Percentiles rank a stretch among this genome's conserved stretches.
These are phyloP conservation scores for Melanotaenia duboulayi DNA, from an alignment of 2,113 vertebrate species.

Conservation along the genomic window DNA sequence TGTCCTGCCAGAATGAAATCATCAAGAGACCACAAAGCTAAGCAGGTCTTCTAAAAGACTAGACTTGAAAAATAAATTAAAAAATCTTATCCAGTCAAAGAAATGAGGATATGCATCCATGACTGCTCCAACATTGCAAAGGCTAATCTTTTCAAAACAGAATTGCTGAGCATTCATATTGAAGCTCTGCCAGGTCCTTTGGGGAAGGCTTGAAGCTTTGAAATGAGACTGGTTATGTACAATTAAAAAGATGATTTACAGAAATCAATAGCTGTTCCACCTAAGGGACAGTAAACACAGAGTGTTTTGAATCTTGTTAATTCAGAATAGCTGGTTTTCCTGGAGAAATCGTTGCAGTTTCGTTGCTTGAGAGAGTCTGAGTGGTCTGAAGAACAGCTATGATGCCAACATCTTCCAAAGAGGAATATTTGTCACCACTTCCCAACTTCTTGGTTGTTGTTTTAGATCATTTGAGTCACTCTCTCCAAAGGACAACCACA, in stretches of 20 bases:
- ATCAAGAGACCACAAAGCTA: background rate
- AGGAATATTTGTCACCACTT: background rate
- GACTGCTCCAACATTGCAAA: conserved; percentile 27
- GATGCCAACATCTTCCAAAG: background rate
- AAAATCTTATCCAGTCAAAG: conserved; percentile 39
- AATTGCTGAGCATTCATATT: conserved; percentile 8
- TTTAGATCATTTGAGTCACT: background rate
- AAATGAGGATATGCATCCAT: conserved; percentile 17
- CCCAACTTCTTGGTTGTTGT: background rate
- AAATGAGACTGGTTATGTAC: background rate
- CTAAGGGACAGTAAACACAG: background rate
- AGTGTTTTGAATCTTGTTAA: background rate
- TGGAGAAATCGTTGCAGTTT: too few species aligned
- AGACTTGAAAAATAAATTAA: background rate
- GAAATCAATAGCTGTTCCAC: background rate
- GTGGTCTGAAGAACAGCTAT: background rate
- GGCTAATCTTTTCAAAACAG: conserved; percentile 40
- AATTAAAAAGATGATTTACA: background rate
- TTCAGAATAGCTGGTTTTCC: too few species aligned
- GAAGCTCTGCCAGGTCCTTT: conserved; percentile 16
- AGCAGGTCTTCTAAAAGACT: conserved; percentile 3
- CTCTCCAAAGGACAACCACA: background rate
- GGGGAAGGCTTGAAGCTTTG: background rate
- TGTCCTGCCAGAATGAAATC: conserved; percentile 4
- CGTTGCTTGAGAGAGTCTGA: background rate